These are phyloP conservation scores for Eumeta japonica DNA, from an alignment of 1,140 invertebrate genomes.

Conservation along the genomic window DNA sequence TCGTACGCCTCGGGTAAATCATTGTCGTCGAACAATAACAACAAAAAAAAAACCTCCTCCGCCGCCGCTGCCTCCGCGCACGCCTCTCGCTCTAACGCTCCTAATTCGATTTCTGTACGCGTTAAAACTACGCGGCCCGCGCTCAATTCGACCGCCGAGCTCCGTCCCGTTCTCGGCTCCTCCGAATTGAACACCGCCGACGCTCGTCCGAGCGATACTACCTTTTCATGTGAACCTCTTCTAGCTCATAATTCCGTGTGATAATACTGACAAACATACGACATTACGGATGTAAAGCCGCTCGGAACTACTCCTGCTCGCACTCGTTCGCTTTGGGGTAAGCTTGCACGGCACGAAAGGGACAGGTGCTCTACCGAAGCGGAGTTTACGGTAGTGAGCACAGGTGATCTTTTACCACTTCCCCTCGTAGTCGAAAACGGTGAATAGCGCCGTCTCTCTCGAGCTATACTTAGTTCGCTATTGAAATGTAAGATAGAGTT, in stretches of 20 bases:
- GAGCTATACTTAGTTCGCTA: neutral
- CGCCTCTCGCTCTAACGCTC: constrained; percentile 53
- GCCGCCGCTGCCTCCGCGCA: constrained; percentile 32
- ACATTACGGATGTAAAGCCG: constrained; percentile 14
- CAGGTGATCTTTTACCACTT: constrained; percentile 57
- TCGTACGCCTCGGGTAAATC: constrained; percentile 54
- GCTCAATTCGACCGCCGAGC: constrained; percentile 46
- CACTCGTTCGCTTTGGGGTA: constrained; percentile 52
- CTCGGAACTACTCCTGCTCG: constrained; percentile 52
- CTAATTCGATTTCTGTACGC: constrained; percentile 56
- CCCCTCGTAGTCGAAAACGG: constrained; percentile 15
- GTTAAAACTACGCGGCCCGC: constrained; percentile 50
- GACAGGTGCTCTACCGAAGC: constrained; percentile 53
- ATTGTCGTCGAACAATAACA: constrained; percentile 47
- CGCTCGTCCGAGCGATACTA: too few species aligned
- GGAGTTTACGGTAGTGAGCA: constrained; percentile 59
- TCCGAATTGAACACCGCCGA: constrained; percentile 16
- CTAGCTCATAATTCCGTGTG: too few species aligned
- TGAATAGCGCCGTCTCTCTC: neutral
- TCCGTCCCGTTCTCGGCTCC: constrained; percentile 39
- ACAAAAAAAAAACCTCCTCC: constrained; percentile 38
- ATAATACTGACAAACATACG: constrained; percentile 13
- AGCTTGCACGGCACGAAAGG: constrained; percentile 53
- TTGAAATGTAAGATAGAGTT: neutral
- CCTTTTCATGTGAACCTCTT: too few species aligned